Percentiles rank a stretch among this genome's conserved stretches.
phyloP scores from a whole-genome alignment of 2,888 invertebrate genomes.

The Tyria jacobaeae region DNA sequence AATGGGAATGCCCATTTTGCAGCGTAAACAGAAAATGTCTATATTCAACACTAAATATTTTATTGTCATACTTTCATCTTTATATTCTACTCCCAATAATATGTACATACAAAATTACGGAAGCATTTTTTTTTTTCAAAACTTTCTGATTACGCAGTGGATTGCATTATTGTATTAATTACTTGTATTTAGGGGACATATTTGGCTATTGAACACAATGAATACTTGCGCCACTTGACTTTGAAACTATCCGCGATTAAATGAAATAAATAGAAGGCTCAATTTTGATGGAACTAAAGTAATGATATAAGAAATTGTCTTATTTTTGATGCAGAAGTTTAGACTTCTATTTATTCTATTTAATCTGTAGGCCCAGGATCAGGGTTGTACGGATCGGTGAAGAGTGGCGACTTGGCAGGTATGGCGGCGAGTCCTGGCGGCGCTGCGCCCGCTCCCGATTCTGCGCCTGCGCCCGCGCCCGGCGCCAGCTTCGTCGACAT shows the following conservation, averaged over 20 bases:
- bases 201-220: no score
- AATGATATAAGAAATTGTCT: background rate
- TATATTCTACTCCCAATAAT: no score
- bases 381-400: conserved; percentile 94
- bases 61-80: no score
- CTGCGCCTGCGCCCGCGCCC: conserved; percentile 71
- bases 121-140: no score
- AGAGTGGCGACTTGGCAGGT: conserved; percentile 91
- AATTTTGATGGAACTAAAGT: conserved; percentile 5
- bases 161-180: no score
- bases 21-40: no score
- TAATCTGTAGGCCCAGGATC: conserved; percentile 88
- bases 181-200: no score
- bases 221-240: no score
- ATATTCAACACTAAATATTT: no score
- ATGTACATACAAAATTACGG: no score
- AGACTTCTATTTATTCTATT: conserved; percentile 43
- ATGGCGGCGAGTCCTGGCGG: conserved; percentile 54
- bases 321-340: background rate
- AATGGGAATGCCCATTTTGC: no score
- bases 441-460: conserved; percentile 50
- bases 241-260: background rate
- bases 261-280: conserved; percentile 18
- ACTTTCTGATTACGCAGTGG: no score
- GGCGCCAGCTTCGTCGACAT: conserved; percentile 90